phyloP scores from a whole-genome alignment of 1,140 invertebrate species.

The Drosophila tsacasi region DNA sequence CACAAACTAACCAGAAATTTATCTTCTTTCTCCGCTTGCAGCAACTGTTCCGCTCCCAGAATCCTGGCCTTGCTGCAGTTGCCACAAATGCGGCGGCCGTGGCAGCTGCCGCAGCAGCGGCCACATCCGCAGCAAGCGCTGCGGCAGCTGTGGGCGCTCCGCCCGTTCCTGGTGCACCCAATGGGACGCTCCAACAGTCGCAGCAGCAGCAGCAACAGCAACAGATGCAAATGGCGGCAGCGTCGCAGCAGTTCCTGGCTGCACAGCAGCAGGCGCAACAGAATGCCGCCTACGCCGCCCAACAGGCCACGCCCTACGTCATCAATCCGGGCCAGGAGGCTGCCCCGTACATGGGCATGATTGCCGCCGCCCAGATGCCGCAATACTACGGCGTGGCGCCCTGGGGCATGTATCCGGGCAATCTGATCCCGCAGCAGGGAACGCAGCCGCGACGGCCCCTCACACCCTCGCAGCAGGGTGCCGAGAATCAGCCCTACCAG shows the following conservation, averaged over 20 bases:
- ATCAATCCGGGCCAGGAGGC: constrained; percentile 90
- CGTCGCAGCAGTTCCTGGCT: constrained; percentile 86
- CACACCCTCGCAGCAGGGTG: constrained; percentile 89
- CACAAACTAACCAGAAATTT: background rate
- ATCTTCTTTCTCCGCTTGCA: constrained; percentile 76
- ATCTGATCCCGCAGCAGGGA: constrained; percentile 90
- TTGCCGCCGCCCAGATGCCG: constrained; percentile 90
- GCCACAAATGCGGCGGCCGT: constrained; percentile 89
- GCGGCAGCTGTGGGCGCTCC: constrained; percentile 87
- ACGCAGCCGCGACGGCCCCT: constrained; percentile 90
- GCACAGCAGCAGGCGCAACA: constrained; percentile 84
- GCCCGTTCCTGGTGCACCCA: constrained; percentile 87
- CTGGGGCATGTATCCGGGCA: constrained; percentile 93
- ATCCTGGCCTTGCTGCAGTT: constrained; percentile 87
- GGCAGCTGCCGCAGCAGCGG: constrained; percentile 87
- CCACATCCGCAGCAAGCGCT: constrained; percentile 90
- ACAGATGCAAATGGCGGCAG: constrained; percentile 87
- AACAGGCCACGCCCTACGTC: constrained; percentile 93
- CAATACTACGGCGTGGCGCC: constrained; percentile 93
- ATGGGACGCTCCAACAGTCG: constrained; percentile 82
- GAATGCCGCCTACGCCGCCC: constrained; percentile 86
- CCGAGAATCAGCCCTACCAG: constrained; percentile 87
- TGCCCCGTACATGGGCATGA: constrained; percentile 87
- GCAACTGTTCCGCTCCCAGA: constrained; percentile 95
- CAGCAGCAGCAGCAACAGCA: constrained; percentile 85